Evolutionary conservation across 2,797 vertebrate genomes (phyloP).

Genomic region (Cercopithecus neglectus): DNA sequence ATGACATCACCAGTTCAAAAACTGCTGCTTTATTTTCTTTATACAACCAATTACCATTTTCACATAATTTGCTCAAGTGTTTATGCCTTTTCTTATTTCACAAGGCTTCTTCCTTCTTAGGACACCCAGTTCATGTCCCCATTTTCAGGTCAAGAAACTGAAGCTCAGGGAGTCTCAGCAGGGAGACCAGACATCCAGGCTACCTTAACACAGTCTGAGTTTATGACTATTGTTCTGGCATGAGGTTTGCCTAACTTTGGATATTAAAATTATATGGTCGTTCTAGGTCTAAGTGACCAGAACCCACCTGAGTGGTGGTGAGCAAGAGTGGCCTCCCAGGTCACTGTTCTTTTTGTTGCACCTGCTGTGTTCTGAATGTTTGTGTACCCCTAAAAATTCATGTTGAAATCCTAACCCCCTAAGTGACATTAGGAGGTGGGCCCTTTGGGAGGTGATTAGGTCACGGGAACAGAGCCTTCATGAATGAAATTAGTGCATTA

Average conservation of each 20-base stretch:
- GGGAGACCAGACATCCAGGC: background rate
- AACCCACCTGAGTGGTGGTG: background rate
- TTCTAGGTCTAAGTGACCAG: background rate
- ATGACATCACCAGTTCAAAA: background rate
- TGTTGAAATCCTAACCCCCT: background rate
- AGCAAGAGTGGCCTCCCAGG: background rate
- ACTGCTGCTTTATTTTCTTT: background rate
- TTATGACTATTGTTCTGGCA: background rate
- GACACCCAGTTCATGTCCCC: background rate
- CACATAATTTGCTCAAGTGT: background rate
- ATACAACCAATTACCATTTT: background rate
- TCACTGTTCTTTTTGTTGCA: background rate
- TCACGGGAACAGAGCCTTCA: background rate
- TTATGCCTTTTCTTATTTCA: conserved; percentile 49
- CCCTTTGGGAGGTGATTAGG: background rate
- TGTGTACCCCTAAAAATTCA: background rate
- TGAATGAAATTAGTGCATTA: background rate
- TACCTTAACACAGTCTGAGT: background rate
- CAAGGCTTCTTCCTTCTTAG: conserved; percentile 15
- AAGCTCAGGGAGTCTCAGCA: background rate
- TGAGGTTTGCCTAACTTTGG: background rate
- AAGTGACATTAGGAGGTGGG: background rate
- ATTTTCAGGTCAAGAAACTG: background rate
- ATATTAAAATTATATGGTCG: background rate
- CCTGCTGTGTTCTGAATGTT: background rate